phyloP scores from a whole-genome alignment of 2,113 vertebrate genomes.

The Platichthys flesus region DNA sequence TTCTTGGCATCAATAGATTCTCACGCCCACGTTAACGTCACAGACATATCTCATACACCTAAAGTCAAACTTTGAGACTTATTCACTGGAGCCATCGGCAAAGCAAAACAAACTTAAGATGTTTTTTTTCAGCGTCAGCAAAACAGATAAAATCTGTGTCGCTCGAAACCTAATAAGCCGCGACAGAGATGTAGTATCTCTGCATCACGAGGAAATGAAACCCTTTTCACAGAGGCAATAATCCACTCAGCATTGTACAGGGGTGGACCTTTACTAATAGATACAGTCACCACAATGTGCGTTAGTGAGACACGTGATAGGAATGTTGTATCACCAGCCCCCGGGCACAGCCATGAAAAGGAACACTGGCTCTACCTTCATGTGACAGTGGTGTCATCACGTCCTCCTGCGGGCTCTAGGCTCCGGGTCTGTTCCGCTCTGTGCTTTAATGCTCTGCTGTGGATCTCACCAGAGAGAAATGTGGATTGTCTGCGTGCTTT shows the following conservation, averaged over 20 bases:
- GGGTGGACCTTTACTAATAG: conserved; percentile 52
- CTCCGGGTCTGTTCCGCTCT: conserved; percentile 1
- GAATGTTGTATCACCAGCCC: conserved; percentile 56
- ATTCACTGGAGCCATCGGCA: background rate
- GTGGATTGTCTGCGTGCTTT: conserved; percentile 9
- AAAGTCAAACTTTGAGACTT: background rate
- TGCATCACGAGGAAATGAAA: conserved; percentile 15
- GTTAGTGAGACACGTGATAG: conserved; percentile 42
- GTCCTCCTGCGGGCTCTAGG: conserved; percentile 11
- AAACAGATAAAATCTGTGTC: conserved; percentile 19
- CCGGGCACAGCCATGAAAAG: conserved; percentile 46
- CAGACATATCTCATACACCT: conserved; percentile 14
- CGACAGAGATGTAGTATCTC: conserved; percentile 37
- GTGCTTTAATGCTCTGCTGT: conserved; percentile 12
- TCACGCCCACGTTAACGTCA: background rate
- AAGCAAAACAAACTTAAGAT: conserved; percentile 14
- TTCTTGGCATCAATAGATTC: conserved; percentile 16
- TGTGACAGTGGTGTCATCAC: conserved; percentile 24
- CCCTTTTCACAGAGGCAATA: conserved; percentile 47
- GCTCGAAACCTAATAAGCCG: conserved; percentile 36
- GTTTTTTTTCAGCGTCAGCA: conserved; percentile 11
- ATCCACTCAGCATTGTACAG: conserved; percentile 25
- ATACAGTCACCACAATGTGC: conserved; percentile 37
- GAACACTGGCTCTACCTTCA: conserved; percentile 25
- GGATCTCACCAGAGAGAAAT: background rate